Evolutionary conservation across 2,888 invertebrate genomes (phyloP).

Genomic region (Desoria tigrina): DNA sequence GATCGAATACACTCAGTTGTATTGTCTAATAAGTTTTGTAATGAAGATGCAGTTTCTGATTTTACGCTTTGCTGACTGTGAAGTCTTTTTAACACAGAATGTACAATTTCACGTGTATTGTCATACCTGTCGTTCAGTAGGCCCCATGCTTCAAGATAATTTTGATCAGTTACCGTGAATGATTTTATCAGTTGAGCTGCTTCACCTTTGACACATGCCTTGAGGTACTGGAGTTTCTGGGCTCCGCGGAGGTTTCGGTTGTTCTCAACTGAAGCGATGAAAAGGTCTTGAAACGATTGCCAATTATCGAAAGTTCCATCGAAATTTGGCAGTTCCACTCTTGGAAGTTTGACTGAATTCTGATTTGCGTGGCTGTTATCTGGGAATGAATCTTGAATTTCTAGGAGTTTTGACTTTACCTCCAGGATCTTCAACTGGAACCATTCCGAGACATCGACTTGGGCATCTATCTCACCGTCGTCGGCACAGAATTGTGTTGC

Average conservation of each 20-base stretch:
- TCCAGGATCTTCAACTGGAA: too few species aligned
- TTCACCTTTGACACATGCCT: conserved; percentile 27
- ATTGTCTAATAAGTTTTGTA: conserved; percentile 6
- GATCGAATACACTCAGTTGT: conserved; percentile 3
- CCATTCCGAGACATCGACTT: too few species aligned
- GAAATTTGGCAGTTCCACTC: conserved; percentile 27
- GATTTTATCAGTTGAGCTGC: conserved; percentile 26
- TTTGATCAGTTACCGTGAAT: conserved; percentile 24
- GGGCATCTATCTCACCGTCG: too few species aligned
- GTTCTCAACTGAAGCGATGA: conserved; percentile 10
- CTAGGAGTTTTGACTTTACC: too few species aligned
- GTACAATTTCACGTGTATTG: conserved; percentile 33
- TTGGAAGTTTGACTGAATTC: conserved; percentile 26
- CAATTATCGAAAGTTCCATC: conserved; percentile 25
- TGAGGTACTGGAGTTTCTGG: conserved; percentile 35
- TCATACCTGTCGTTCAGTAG: conserved; percentile 18
- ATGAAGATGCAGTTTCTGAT: background rate
- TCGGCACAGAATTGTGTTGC: too few species aligned
- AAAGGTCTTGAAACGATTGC: too few species aligned
- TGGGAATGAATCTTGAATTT: too few species aligned
- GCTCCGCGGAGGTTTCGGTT: conserved; percentile 14
- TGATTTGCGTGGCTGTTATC: too few species aligned
- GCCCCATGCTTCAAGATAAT: conserved; percentile 31
- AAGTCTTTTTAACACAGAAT: conserved; percentile 1
- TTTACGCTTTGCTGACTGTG: background rate